Evolutionary conservation across 2,113 vertebrate species (phyloP).

Genomic region (Alethe castanea): DNA sequence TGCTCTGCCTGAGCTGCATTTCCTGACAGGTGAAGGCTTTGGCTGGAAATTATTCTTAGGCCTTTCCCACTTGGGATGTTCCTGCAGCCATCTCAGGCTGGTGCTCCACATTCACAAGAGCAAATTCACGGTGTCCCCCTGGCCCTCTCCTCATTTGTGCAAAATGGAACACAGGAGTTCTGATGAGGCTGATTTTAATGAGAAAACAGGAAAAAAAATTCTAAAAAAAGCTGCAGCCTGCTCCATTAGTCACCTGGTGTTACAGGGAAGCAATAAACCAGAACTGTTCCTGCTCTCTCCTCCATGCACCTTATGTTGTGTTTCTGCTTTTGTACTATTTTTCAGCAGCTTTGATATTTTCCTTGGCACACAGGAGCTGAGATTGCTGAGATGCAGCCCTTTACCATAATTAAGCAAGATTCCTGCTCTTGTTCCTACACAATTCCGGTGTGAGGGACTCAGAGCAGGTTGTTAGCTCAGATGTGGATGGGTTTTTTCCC

Average conservation of each 20-base stretch:
- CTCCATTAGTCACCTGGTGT: not conserved
- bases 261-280: not conserved
- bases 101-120: not conserved
- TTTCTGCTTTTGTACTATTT: not conserved
- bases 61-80: not conserved
- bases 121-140: not conserved
- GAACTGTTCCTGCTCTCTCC: not conserved
- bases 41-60: slow-evolving; percentile 1
- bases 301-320: not conserved
- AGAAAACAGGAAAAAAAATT: not conserved
- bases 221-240: not conserved
- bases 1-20: not conserved
- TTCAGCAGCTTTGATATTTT: not conserved
- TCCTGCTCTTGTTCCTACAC: not conserved
- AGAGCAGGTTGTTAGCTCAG: not conserved
- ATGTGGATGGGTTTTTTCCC: not conserved
- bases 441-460: not conserved
- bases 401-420: not conserved
- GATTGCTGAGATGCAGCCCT: not conserved
- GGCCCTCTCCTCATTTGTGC: not conserved
- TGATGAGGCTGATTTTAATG: not conserved
- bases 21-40: not conserved
- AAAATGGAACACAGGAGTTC: not conserved
- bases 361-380: not conserved
- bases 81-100: not conserved